Conservation (phyloP, 2,113 vertebrate genomes). For the Mirza zaza region DNA sequence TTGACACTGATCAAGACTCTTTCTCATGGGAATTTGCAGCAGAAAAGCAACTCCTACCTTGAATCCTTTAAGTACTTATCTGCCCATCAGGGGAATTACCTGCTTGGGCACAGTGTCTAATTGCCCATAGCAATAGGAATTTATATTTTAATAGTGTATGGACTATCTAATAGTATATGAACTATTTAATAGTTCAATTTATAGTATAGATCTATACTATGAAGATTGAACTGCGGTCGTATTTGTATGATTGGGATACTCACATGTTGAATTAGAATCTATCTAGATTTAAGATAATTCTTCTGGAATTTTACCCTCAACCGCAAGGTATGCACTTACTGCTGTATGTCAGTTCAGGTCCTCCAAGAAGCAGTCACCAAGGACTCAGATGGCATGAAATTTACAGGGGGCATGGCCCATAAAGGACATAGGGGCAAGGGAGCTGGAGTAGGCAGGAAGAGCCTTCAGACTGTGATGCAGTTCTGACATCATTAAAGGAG, state of each 20-base stretch:
- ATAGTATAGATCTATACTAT: not conserved
- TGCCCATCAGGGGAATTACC: not conserved
- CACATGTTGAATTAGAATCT: not conserved
- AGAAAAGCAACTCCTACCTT: not conserved
- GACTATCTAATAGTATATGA: too few species aligned
- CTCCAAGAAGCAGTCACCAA: not conserved
- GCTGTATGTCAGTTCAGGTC: not conserved
- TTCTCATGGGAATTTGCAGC: not conserved
- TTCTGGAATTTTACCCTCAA: not conserved
- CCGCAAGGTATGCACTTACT: not conserved
- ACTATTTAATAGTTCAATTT: too few species aligned
- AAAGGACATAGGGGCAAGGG: not conserved
- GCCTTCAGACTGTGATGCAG: not conserved
- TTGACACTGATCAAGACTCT: slow-evolving; percentile 9
- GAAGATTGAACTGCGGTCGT: not conserved
- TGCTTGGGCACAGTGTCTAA: not conserved
- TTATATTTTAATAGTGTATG: not conserved
- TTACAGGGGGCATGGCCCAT: not conserved
- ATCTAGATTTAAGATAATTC: not conserved
- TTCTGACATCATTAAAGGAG: not conserved
- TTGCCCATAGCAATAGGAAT: not conserved
- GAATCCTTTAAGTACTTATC: not conserved
- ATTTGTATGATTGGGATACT: not conserved
- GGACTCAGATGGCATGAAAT: not conserved
- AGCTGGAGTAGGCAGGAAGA: not conserved